Evolutionary conservation across 2,888 invertebrate species (phyloP).

Genomic region (Autographa pulchrina): DNA sequence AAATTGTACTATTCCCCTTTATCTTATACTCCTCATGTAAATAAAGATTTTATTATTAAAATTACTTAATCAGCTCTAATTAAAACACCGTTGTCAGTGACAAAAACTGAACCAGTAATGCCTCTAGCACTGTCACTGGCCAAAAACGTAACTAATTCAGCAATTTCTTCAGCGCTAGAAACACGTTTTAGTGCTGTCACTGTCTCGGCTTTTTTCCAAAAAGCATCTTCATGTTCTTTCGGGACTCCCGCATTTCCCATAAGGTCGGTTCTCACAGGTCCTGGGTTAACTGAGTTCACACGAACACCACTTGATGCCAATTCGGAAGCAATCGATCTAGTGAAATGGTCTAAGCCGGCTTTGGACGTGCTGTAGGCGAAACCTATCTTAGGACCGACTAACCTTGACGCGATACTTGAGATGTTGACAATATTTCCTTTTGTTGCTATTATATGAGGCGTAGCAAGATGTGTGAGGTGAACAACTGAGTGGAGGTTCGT

Average conservation of each 20-base stretch:
- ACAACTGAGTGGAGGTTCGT: constrained; percentile 47
- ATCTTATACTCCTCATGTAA: no score
- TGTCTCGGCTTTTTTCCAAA: constrained; percentile 1
- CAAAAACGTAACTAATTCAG: constrained; percentile 58
- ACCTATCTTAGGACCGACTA: no score
- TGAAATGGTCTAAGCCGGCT: constrained; percentile 69
- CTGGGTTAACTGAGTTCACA: constrained; percentile 79
- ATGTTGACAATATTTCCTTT: no score
- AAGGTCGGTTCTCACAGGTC: constrained; percentile 41
- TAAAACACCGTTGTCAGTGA: constrained; percentile 44
- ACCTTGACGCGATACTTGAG: no score
- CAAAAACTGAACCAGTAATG: constrained; percentile 56
- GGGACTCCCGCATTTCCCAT: constrained; percentile 8
- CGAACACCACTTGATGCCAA: constrained; percentile 91
- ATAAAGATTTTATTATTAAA: no score
- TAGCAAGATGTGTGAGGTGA: constrained; percentile 47
- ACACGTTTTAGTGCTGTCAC: constrained; percentile 17
- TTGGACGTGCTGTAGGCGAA: no score
- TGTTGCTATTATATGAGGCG: constrained; percentile 54
- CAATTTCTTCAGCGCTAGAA: constrained; percentile 60
- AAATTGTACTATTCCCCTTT: no score
- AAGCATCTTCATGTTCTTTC: neutral
- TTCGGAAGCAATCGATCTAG: no score
- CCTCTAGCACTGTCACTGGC: constrained; percentile 62
- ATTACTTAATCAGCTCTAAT: neutral